Base-by-base conservation (phyloP, 2,113 vertebrate genomes). In the Cheilinus undulatus region DNA sequence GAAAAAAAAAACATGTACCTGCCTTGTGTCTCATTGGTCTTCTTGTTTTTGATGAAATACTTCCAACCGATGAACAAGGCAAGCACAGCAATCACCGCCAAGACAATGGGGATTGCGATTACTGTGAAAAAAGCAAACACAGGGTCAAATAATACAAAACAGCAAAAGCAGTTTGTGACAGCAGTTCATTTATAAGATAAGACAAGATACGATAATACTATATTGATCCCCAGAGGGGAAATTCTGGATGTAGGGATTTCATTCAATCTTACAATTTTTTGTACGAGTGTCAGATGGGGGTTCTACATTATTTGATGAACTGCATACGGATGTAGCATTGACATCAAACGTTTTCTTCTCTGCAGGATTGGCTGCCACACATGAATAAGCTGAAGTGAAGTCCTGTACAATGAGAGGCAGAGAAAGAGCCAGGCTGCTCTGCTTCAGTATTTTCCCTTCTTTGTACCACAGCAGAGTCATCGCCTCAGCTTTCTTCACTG, bases 391-490 rank as follows among this genome's bases (percentile, higher is more conserved):
- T 40, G 49, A 57, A 22, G 0, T 34, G 56, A 46, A 43, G 17
- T 76, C 36, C 27, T 51, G 8, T 0, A 78, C 28, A 20, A 24
- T 57, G 56, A 72, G 22, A 23, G 7, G 12, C 50, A 75, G 45
- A 56, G 52, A 58, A 36, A 26, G 22, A 54, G 20, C 58, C 10
- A 32, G 64, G 54, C 54, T 57, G 49, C 53, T 78, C 58, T 60
- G 50, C 32, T 70, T 60, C 56, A 83, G 0, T 9, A 5, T 43
- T 28, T 62, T 34, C 43, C 61, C 2, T 38, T 69, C 54, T 71
- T 34, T 78, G 38, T 45, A 57, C 80, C 70, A 83, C n/a, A 5
- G n/a, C 65, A 83, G 49, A 7, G 60, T 75, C 1, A 28, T 57
- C 42, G 70, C 61, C 28, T 48, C 67, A 28, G 27, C 54, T 49